phyloP scores from a whole-genome alignment of 2,113 vertebrate species.

The Talpa occidentalis region DNA sequence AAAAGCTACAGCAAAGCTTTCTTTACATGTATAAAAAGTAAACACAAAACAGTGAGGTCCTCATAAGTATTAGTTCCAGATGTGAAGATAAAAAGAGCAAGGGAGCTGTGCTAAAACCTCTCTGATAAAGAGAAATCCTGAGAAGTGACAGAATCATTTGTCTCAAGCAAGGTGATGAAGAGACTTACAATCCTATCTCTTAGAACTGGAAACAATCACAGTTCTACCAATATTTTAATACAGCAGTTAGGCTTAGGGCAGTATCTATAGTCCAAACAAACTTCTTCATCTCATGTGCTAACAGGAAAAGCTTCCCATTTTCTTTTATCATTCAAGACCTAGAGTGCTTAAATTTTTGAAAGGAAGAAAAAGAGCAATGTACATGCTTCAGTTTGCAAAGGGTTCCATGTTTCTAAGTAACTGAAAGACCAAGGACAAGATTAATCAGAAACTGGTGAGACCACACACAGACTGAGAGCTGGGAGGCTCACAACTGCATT shows the following conservation, averaged over 20 bases:
- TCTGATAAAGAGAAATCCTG: slow-evolving; percentile 7
- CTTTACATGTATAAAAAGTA: slow-evolving; percentile 84
- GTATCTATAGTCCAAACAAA: not conserved
- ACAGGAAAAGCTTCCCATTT: not conserved
- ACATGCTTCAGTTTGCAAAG: not conserved
- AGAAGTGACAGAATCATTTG: not conserved
- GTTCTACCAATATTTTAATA: not conserved
- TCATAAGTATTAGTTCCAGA: not conserved
- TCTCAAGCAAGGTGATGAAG: not conserved
- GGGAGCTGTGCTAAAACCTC: not conserved
- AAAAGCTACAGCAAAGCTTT: slow-evolving; percentile 79
- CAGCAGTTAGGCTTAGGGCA: not conserved
- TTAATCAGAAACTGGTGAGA: not conserved
- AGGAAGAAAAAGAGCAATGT: not conserved
- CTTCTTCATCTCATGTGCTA: not conserved
- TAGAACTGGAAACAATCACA: not conserved
- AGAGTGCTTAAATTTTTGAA: not conserved
- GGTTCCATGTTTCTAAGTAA: not conserved
- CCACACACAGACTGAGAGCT: not conserved
- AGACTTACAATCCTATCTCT: not conserved
- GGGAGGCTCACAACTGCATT: not conserved
- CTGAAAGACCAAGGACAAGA: not conserved
- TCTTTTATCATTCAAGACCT: not conserved
- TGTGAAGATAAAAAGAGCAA: not conserved
- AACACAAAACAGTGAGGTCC: slow-evolving; percentile 81